These are phyloP conservation scores for Alectura lathami DNA, from an alignment of 2,113 vertebrate species.

Conservation along the genomic window DNA sequence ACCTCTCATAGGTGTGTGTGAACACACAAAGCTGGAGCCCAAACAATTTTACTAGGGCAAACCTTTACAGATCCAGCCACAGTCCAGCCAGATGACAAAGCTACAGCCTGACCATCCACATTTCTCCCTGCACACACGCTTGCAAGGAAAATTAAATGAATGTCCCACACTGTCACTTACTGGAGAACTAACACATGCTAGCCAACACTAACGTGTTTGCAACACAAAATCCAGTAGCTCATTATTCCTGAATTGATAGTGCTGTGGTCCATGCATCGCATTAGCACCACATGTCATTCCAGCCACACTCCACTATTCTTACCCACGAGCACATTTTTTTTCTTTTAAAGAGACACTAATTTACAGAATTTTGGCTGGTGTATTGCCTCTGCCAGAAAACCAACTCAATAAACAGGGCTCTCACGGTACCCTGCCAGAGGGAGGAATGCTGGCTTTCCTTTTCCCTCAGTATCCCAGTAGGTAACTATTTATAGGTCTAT, in stretches of 20 bases:
- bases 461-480: background rate
- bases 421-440: accelerated
- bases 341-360: conserved; percentile 38
- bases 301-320: conserved; percentile 50
- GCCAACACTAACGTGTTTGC: conserved; percentile 23
- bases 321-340: conserved; percentile 20
- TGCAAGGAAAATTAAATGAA: background rate
- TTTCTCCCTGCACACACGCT: background rate
- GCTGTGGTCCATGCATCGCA: conserved; percentile 49
- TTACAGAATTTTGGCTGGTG: background rate
- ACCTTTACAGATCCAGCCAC: background rate
- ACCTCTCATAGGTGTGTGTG: background rate
- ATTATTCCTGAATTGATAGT: conserved; percentile 46
- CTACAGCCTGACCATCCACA: background rate
- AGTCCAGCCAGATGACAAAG: conserved; percentile 44
- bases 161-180: background rate
- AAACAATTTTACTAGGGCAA: background rate
- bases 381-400: background rate
- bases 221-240: conserved; percentile 57
- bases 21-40: background rate
- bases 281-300: conserved; percentile 65
- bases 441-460: background rate
- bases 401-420: background rate
- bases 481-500: background rate
- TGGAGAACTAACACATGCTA: conserved; percentile 10